Percentiles rank a stretch among this genome's conserved stretches.
phyloP scores from a whole-genome alignment of 1,140 invertebrate species.

The Monochamus saltuarius region DNA sequence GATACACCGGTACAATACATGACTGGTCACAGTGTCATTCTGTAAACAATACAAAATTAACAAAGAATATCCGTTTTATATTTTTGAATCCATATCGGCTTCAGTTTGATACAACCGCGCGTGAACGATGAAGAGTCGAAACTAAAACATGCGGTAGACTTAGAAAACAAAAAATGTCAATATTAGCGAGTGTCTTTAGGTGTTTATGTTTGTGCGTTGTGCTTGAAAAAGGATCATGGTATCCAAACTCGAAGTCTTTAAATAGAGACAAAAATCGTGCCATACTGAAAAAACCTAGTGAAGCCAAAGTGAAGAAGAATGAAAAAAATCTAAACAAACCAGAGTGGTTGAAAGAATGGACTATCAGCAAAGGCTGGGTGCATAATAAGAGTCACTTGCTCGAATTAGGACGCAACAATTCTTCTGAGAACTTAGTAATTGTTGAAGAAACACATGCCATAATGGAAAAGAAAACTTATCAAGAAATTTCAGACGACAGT shows the following conservation, averaged over 20 bases:
- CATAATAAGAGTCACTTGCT: constrained; percentile 46
- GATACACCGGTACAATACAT: constrained; percentile 2
- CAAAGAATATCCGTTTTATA: constrained; percentile 33
- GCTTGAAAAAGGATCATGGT: constrained; percentile 36
- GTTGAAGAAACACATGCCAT: background rate
- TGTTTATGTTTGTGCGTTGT: constrained; percentile 40
- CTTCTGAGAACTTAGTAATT: background rate
- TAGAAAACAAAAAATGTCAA: constrained; percentile 24
- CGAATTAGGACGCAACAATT: constrained; percentile 25
- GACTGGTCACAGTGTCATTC: constrained; percentile 11
- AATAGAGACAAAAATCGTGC: constrained; percentile 19
- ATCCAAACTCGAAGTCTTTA: constrained; percentile 17
- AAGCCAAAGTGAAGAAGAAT: constrained; percentile 17
- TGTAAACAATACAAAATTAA: constrained; percentile 18
- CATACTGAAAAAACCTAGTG: constrained; percentile 20
- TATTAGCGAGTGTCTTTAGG: constrained; percentile 32
- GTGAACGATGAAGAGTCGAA: no score
- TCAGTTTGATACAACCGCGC: constrained; percentile 6
- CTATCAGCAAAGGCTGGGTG: constrained; percentile 51
- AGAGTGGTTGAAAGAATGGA: constrained; percentile 52
- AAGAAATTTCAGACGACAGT: constrained; percentile 25
- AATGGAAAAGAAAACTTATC: constrained; percentile 1
- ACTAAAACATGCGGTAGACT: background rate
- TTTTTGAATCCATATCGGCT: constrained; percentile 7
- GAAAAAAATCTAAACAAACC: constrained; percentile 30